Conservation (phyloP, 2,888 invertebrate species). For the Drosophila subsilvestris region DNA sequence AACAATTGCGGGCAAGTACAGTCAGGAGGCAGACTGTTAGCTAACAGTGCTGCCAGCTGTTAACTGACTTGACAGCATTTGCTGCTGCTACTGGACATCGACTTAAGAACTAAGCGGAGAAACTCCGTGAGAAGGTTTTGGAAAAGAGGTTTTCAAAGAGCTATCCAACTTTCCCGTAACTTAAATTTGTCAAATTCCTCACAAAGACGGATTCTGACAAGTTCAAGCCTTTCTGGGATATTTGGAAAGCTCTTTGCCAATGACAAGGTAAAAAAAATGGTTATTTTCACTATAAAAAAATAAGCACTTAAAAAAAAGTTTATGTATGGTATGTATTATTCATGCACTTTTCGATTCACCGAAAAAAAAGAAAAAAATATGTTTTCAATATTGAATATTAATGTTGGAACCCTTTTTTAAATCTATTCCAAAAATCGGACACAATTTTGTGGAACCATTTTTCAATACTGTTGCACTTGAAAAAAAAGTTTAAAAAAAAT, state of each 20-base stretch:
- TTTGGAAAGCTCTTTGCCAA: conserved; percentile 14
- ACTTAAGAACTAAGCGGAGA: neutral
- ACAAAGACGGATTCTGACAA: conserved; percentile 11
- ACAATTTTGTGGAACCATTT: conserved; percentile 7
- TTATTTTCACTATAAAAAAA: conserved; percentile 17
- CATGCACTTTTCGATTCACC: conserved; percentile 32
- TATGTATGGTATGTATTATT: conserved; percentile 4
- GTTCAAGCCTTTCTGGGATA: conserved; percentile 7
- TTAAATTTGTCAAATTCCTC: neutral
- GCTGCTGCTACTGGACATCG: neutral
- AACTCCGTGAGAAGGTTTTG: neutral
- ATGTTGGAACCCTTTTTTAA: conserved; percentile 7
- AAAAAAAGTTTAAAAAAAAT: conserved; percentile 24
- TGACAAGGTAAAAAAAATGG: conserved; percentile 15
- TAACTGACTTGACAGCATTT: neutral
- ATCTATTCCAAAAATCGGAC: conserved; percentile 22
- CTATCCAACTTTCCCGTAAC: neutral
- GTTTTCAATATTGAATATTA: conserved; percentile 20
- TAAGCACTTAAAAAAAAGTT: conserved; percentile 9
- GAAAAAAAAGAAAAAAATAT: conserved; percentile 39
- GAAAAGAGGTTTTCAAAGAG: neutral
- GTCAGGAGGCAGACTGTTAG: conserved; percentile 13
- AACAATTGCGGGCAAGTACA: conserved; percentile 21
- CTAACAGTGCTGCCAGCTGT: neutral
- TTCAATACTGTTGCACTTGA: conserved; percentile 39